Conservation (phyloP, 2,113 vertebrate genomes). For the Neodon shergylaensis region DNA sequence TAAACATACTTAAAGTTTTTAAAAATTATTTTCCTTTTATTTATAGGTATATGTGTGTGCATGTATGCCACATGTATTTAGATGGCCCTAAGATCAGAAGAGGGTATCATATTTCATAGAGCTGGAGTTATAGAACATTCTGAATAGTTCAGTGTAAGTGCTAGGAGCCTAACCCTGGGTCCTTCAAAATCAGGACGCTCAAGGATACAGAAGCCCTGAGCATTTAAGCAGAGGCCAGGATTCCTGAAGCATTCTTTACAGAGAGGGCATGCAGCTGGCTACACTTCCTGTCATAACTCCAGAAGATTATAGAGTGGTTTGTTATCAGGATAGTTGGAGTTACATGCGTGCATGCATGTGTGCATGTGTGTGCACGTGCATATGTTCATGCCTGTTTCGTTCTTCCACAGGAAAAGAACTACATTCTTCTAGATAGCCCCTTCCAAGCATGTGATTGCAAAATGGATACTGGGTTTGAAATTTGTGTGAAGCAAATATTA, state of each 20-base stretch:
- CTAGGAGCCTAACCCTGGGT: neutral
- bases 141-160: neutral
- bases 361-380: neutral
- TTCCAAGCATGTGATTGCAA: conserved; percentile 47
- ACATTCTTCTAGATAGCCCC: conserved; percentile 20
- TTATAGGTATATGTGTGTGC: neutral
- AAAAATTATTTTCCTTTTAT: neutral
- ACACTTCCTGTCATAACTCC: neutral
- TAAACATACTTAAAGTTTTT: neutral
- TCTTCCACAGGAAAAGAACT: conserved; percentile 32
- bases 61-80: neutral
- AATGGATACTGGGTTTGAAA: conserved; percentile 58
- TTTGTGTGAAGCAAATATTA: conserved; percentile 60
- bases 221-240: neutral
- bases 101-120: neutral
- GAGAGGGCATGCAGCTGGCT: neutral
- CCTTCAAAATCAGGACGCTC: too few relatives aligned
- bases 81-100: too few relatives aligned
- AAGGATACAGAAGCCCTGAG: neutral
- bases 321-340: neutral
- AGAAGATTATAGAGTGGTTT: neutral
- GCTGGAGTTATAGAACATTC: neutral
- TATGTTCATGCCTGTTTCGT: neutral
- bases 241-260: neutral
- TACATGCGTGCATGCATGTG: neutral